A percentile compares a stretch with the other conserved stretches of the same genome.
These are phyloP conservation scores for Dendrocincla tyrannina DNA, from an alignment of 2,797 vertebrate species.

Conservation along the genomic window DNA sequence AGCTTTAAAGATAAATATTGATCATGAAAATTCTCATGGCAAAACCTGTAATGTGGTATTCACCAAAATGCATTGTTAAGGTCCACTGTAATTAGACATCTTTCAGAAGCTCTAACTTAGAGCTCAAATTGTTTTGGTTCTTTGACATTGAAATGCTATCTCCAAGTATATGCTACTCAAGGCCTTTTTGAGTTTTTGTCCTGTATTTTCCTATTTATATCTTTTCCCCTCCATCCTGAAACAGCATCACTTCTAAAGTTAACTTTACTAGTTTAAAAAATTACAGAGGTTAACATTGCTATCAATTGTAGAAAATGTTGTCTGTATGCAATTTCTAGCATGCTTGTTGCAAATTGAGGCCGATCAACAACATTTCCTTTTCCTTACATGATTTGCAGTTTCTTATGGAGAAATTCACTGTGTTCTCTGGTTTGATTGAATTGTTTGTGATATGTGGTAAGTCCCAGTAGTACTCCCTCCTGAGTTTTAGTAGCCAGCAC, in stretches of 20 bases:
- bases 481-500: background rate
- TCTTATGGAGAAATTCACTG: background rate
- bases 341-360: background rate
- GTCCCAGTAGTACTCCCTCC: background rate
- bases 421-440: background rate
- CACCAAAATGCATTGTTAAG: background rate
- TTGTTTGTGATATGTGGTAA: background rate
- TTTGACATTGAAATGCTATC: background rate
- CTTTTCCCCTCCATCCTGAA: background rate
- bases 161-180: background rate
- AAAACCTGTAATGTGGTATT: background rate
- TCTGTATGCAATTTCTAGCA: background rate
- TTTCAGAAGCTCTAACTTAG: background rate
- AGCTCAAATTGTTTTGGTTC: background rate
- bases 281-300: background rate
- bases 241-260: background rate
- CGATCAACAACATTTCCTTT: background rate
- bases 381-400: background rate
- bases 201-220: background rate
- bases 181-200: fast-evolving
- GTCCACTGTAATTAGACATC: background rate
- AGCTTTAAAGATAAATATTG: background rate
- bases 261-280: background rate
- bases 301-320: background rate
- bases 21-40: background rate